Conservation (phyloP, 2,113 vertebrate genomes). For the Chaenogobius annularis region DNA sequence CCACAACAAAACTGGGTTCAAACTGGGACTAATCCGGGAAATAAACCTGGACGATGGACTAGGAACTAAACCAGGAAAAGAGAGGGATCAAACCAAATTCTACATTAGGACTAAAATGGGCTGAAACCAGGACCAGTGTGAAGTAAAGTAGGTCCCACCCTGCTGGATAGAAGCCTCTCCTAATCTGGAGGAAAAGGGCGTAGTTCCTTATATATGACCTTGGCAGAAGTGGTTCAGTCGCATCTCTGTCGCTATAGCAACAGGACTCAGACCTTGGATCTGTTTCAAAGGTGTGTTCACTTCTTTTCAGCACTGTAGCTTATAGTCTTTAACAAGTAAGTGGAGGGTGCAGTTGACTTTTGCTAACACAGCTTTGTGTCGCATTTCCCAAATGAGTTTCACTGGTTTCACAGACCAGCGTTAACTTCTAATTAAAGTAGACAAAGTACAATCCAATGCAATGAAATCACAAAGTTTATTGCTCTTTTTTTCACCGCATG, state of each 20-base stretch:
- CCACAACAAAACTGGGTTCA: background rate
- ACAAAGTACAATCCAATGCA: background rate
- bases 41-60: background rate
- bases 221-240: conserved; percentile 1
- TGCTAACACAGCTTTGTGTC: background rate
- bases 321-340: background rate
- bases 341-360: background rate
- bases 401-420: background rate
- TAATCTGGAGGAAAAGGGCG: background rate
- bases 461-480: background rate
- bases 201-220: background rate
- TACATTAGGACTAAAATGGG: background rate
- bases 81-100: background rate
- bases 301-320: background rate
- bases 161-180: background rate
- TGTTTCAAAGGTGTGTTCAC: background rate
- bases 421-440: no score
- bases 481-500: no score
- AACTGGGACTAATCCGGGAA: background rate
- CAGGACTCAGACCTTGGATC: background rate
- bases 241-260: conserved; percentile 5
- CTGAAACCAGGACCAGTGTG: background rate
- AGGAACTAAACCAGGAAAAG: background rate
- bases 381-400: background rate
- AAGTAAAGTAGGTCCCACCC: background rate